A percentile compares a stretch with the other conserved stretches of the same genome.
These are phyloP conservation scores for Platycheirus albimanus DNA, from an alignment of 2,888 invertebrate species.

Conservation along the genomic window DNA sequence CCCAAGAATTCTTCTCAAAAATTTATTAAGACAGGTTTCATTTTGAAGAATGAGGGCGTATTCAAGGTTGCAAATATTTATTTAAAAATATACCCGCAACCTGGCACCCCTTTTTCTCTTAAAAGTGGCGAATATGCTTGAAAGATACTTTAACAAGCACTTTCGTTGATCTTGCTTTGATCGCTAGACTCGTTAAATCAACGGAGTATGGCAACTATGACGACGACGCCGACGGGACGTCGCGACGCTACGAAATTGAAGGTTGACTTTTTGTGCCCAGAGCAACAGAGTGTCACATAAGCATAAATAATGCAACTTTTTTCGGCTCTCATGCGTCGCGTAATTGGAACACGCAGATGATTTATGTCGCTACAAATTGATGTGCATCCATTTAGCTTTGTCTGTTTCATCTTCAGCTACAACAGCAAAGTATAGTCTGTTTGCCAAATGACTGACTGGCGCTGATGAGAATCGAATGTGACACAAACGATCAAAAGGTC, in stretches of 20 bases:
- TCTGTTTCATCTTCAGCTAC: conserved; percentile 5
- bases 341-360: conserved; percentile 63
- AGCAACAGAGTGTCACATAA: conserved; percentile 24
- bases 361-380: conserved; percentile 69
- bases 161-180: background rate
- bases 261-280: conserved; percentile 33
- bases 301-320: conserved; percentile 41
- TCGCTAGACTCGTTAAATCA: conserved; percentile 7
- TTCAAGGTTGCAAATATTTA: no score
- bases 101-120: background rate
- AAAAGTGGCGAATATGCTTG: background rate
- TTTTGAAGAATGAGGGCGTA: no score
- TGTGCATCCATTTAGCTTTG: conserved; percentile 42
- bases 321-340: conserved; percentile 40
- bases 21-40: no score
- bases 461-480: conserved; percentile 71
- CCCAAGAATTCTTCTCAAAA: no score
- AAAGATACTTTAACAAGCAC: background rate
- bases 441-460: conserved; percentile 69
- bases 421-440: conserved; percentile 3
- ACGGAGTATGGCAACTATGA: conserved; percentile 14
- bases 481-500: conserved; percentile 71
- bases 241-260: conserved; percentile 14
- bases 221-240: background rate
- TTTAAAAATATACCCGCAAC: no score